Base-by-base conservation (phyloP, 2,113 vertebrate genomes). In the Camelus bactrianus region DNA sequence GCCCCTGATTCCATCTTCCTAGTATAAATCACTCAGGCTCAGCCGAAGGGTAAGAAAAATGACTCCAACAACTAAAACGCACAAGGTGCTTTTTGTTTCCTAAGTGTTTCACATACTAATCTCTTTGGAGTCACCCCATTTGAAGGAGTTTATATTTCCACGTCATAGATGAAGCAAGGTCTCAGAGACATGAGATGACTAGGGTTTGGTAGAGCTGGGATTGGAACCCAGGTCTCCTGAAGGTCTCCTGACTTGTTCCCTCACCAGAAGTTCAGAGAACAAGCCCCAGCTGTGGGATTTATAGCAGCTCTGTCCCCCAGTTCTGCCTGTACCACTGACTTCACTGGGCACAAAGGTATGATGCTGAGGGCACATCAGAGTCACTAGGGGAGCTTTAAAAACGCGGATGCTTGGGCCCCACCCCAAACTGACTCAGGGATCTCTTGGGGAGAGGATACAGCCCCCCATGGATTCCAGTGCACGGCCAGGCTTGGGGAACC, bases 341-440 rank as follows among this genome's bases (percentile, higher is more conserved):
- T 48, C 54, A 28, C 42, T 32, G 26, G 60, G 70, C 26, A 42
- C 9, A 12, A 20, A 4, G 19, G 30, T 32, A 17, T 20, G 50
- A 54, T 1, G 35, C 8, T 30, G 15, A 69, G 60, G 9, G 12
- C n/a, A 12, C 16, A 3, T 4, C 28, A 48, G n/a, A 82, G 48
- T 67, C 38, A 0, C 46, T 7, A 4, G n/a, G 28, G 16, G 42
- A 65, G 42, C 28, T 80, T 75, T 56, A 10, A 50, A 38, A 42
- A 38, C 52, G 28, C 1, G 0, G 15, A 32, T 17, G n/a, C 9
- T 42, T 15, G 8, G 14, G 20, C 6, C 0, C 32, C 73, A 76
- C 11, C 64, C 46, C 22, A n/a, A 32, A 35, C 72, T n/a, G 58
- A 80, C 32, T 56, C 60, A 30, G 52, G 52, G 30, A 22, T 93